Percentiles rank a stretch among this genome's conserved stretches.
Conservation (phyloP, 2,888 invertebrate genomes). For the Micoletzkya japonica region DNA sequence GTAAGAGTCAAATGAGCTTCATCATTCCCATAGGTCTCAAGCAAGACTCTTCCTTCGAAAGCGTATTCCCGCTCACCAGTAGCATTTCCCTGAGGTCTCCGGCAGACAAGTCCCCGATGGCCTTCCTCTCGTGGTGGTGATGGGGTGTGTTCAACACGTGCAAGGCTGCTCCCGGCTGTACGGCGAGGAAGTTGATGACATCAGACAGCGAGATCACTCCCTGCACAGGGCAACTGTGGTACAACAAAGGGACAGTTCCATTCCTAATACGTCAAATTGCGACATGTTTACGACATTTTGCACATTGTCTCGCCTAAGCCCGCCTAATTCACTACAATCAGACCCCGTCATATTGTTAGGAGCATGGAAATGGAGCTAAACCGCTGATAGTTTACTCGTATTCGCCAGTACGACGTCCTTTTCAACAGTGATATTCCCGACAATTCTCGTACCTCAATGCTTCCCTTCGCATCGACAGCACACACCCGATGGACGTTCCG, state of each 20-base stretch:
- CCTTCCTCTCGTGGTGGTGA: conserved; percentile 9
- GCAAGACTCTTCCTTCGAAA: too few relatives aligned
- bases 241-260: background rate
- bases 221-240: conserved; percentile 24
- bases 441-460: conserved; percentile 35
- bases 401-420: background rate
- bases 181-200: conserved; percentile 51
- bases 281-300: background rate
- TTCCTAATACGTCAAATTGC: background rate
- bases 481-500: conserved; percentile 49
- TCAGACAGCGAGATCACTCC: conserved; percentile 51
- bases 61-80: too few relatives aligned
- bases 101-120: conserved; percentile 7
- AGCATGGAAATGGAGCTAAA: too few relatives aligned
- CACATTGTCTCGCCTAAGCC: background rate
- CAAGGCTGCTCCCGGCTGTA: conserved; percentile 40
- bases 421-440: background rate
- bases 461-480: conserved; percentile 45
- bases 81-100: conserved; percentile 7
- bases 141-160: conserved; percentile 19
- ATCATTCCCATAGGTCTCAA: too few relatives aligned
- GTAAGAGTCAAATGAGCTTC: too few relatives aligned
- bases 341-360: too few relatives aligned
- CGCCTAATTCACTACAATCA: too few relatives aligned
- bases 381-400: background rate